These are phyloP conservation scores for Erythrolamprus reginae DNA, from an alignment of 2,113 vertebrate species.

Conservation along the genomic window DNA sequence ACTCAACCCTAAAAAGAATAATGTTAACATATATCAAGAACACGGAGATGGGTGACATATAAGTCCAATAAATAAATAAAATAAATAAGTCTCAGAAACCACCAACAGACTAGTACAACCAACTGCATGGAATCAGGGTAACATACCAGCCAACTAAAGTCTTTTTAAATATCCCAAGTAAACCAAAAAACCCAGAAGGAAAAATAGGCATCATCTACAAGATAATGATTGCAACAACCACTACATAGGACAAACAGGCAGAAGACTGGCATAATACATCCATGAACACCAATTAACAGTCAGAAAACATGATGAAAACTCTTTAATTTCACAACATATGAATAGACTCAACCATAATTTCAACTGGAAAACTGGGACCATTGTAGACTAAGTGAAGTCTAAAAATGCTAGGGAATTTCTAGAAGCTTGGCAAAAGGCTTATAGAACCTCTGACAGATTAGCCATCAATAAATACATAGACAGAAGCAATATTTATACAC, in stretches of 20 bases:
- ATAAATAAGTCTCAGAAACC: no score
- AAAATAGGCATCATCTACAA: neutral
- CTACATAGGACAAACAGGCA: neutral
- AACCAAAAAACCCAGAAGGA: neutral
- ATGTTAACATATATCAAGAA: neutral
- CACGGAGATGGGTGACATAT: no score
- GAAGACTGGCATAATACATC: neutral
- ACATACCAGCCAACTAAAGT: no score
- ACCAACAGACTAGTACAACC: no score
- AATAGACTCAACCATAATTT: neutral
- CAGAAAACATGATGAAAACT: neutral
- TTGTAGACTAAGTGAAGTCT: neutral
- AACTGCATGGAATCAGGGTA: no score
- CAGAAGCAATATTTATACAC: neutral
- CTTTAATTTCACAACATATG: neutral
- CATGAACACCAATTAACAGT: neutral
- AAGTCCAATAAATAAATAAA: no score
- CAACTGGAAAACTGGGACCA: neutral
- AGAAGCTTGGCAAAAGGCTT: neutral
- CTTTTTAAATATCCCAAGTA: no score
- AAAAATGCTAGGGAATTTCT: neutral
- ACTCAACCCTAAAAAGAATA: neutral
- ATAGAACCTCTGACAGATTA: neutral
- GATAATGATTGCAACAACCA: neutral
- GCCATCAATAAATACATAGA: neutral